Conservation (phyloP, 2,888 invertebrate genomes). For the Drosophila greeni region DNA sequence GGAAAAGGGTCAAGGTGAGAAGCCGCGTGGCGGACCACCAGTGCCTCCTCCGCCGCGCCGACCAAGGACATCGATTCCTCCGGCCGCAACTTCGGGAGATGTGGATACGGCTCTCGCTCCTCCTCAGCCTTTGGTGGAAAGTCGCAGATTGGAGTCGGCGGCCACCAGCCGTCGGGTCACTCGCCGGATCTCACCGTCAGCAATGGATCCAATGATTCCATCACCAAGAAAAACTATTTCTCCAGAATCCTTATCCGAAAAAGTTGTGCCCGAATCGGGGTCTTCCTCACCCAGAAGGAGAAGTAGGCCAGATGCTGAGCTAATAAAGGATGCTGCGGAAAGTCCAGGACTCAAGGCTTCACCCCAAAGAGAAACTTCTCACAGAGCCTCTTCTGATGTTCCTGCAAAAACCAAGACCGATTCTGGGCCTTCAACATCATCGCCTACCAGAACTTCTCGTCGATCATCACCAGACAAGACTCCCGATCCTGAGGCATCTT, state of each 20-base stretch:
- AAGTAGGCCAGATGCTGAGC: not conserved
- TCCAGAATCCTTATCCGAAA: not conserved
- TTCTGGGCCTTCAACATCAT: too few species aligned
- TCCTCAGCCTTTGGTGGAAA: not conserved
- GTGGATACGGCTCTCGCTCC: too few species aligned
- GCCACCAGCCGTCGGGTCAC: not conserved
- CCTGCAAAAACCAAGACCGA: not conserved
- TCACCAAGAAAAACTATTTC: too few species aligned
- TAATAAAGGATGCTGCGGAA: fast-evolving
- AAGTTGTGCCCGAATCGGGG: not conserved
- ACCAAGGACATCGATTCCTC: not conserved
- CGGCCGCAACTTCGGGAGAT: not conserved
- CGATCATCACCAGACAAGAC: not conserved
- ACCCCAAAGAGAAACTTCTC: not conserved
- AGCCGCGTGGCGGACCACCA: not conserved
- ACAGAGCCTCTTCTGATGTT: not conserved
- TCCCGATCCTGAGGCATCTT: too few species aligned
- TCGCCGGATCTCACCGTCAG: not conserved
- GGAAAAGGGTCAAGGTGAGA: constrained; percentile 3
- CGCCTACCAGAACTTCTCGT: too few species aligned
- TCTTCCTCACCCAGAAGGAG: not conserved
- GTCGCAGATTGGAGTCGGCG: not conserved
- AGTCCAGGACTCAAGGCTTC: fast-evolving
- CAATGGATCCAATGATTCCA: not conserved
- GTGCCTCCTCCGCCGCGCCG: constrained; percentile 9